These are phyloP conservation scores for Sialis fuliginosa DNA, from an alignment of 2,888 invertebrate species.

Conservation along the genomic window DNA sequence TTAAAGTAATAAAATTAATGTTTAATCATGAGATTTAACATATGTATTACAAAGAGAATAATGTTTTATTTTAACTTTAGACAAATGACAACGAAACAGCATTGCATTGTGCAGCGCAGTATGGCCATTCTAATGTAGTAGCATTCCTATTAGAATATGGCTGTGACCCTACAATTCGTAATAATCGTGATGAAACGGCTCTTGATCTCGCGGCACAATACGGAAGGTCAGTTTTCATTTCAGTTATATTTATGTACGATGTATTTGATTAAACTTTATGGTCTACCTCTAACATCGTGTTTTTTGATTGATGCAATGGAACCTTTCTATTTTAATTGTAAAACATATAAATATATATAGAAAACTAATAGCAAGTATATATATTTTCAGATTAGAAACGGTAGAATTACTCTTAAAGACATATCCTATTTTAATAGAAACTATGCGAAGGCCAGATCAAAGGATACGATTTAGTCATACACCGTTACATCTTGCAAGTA, in stretches of 20 bases:
- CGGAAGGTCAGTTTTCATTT: slow-evolving; percentile 38
- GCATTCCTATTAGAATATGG: slow-evolving; percentile 64
- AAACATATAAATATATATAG: no score
- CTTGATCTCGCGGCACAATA: slow-evolving; percentile 89
- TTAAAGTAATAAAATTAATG: no score
- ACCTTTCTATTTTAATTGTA: no score
- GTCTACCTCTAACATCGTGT: no score
- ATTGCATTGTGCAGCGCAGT: slow-evolving; percentile 82
- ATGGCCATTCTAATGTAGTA: slow-evolving; percentile 76
- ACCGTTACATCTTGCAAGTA: slow-evolving; percentile 82
- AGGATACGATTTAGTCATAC: slow-evolving; percentile 48
- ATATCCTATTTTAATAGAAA: slow-evolving; percentile 66
- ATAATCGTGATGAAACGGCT: slow-evolving; percentile 77
- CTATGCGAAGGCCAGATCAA: slow-evolving; percentile 38
- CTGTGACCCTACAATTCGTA: slow-evolving; percentile 77
- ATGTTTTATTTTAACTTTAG: slow-evolving; percentile 27
- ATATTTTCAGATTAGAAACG: slow-evolving; percentile 49
- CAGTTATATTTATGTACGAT: no score
- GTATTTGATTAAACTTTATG: no score
- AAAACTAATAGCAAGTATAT: neutral
- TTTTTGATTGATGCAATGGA: no score
- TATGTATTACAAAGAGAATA: no score
- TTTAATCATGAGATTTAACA: no score
- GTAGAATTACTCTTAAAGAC: slow-evolving; percentile 73
- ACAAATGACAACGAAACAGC: slow-evolving; percentile 84